Evolutionary conservation across 2,888 invertebrate species (phyloP), one percentile per base, ranked within the genome.

Genomic region (Stramonita haemastoma): DNA sequence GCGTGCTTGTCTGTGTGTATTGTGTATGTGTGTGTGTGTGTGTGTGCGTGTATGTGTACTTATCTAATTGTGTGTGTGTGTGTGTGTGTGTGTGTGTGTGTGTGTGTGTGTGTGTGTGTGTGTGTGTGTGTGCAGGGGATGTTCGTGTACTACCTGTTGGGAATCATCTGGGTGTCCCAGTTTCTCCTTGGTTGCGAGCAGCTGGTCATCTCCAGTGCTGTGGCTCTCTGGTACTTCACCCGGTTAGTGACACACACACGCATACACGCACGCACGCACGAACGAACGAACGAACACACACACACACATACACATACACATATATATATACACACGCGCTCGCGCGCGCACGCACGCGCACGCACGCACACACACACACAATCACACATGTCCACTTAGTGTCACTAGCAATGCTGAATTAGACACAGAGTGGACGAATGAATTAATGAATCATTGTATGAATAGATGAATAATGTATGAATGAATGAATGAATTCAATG

Each of bases 171-270:
- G 99, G 97, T 98, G 29, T 97, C 98, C 22, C 98, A 99, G 96
- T 99, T 99, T 95, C 98, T 99, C 92, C 97, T 98, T 94, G 98
- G 98, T 6, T 98, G 98, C 94, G 98, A 99, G 95, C 98, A 98
- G 95, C 98, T 99, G 97, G 98, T 98, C 0, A 97, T 99, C 91
- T 98, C 99, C 19, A 98, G 98, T 29, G 97, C 98, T 32, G 98
- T 99, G 6, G 98, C 98, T 0, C 97, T 97, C 94, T 99, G 99
- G 99, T 99, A 98, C 96, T 99, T 99, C 94, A 96, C 97, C 93
- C 97, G 97, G 98, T 98, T 57, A 83, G 91, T 81, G 0, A 32
- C 19, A 29, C 29, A 32, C 81, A 81, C 19, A 34, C 81, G 17
- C 36, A 34, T 19, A 81, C 32, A 32, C 34, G 19, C 81, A 81